These are phyloP conservation scores for Dipodomys merriami DNA, from an alignment of 2,113 vertebrate genomes.

Conservation along the genomic window DNA sequence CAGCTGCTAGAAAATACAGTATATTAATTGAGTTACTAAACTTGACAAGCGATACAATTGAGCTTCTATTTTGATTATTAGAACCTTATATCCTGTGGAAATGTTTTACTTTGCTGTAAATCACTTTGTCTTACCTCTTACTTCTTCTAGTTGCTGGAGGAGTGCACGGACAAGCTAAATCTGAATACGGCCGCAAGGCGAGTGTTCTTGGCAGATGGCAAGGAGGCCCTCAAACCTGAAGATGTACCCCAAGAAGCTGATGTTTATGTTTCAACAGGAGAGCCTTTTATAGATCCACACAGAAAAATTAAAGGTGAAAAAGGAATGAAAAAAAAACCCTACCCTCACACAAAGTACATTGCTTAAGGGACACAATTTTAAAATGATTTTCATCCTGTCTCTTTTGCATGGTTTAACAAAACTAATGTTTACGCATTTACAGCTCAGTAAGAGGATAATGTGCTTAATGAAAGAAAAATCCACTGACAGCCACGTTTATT, in stretches of 20 bases:
- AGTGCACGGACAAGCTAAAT: conserved; percentile 82
- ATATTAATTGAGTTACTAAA: not conserved
- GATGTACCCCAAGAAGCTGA: conserved; percentile 82
- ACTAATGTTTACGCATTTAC: conserved; percentile 92
- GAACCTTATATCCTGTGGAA: conserved; percentile 8
- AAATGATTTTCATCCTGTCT: conserved; percentile 86
- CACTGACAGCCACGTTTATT: conserved; percentile 92
- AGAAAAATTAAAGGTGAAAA: conserved; percentile 86
- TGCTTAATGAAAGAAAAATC: conserved; percentile 94
- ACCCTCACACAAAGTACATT: conserved; percentile 66
- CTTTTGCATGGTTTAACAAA: conserved; percentile 90
- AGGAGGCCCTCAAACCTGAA: conserved; percentile 79
- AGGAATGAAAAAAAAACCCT: not conserved
- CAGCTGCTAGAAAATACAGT: conserved; percentile 23
- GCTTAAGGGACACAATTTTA: conserved; percentile 84
- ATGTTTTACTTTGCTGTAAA: not conserved
- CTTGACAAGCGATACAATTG: not conserved
- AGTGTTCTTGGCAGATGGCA: conserved; percentile 84
- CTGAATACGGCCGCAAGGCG: conserved; percentile 82
- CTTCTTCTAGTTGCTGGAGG: conserved; percentile 81
- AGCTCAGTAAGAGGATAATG: conserved; percentile 93
- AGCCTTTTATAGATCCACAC: conserved; percentile 82
- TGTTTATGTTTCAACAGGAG: conserved; percentile 82
- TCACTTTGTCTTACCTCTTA: conserved; percentile 74
- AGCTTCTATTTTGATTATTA: conserved; percentile 29